phyloP scores from a whole-genome alignment of 2,113 vertebrate species.

The Rhinolophus sinicus region DNA sequence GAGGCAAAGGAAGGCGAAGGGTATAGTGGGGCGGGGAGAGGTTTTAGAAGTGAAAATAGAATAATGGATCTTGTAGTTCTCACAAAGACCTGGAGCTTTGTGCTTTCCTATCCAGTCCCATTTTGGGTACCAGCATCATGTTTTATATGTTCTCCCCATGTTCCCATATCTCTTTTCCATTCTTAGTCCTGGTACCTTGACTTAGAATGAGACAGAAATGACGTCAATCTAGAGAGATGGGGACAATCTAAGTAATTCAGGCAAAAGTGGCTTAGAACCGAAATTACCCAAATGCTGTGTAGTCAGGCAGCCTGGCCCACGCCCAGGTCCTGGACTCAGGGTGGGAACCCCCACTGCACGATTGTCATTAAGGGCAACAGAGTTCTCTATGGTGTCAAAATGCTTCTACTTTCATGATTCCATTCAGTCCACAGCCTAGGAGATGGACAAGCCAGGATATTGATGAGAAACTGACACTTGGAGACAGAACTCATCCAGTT shows the following conservation, averaged over 20 bases:
- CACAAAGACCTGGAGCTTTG: background rate
- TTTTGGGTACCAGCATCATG: background rate
- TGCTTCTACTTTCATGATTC: background rate
- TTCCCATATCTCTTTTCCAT: background rate
- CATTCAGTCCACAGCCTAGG: background rate
- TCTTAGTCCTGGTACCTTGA: background rate
- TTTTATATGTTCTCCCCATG: background rate
- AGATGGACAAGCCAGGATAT: background rate
- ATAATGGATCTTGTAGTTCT: background rate
- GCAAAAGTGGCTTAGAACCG: background rate
- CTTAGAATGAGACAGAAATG: conserved; percentile 40
- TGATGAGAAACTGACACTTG: background rate
- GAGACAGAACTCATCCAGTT: background rate
- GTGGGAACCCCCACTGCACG: background rate
- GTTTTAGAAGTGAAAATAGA: background rate
- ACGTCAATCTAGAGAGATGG: conserved; percentile 1
- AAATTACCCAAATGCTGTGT: background rate
- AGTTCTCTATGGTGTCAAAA: background rate
- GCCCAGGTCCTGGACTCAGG: background rate
- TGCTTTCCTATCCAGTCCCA: background rate
- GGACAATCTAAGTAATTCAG: background rate
- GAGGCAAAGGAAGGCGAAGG: conserved; percentile 5
- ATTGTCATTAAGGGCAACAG: background rate
- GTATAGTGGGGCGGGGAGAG: background rate
- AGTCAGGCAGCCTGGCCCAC: background rate